Evolutionary conservation across 2,113 vertebrate species (phyloP), one percentile per base, ranked within the genome.

Genomic region (Lates calcarifer): DNA sequence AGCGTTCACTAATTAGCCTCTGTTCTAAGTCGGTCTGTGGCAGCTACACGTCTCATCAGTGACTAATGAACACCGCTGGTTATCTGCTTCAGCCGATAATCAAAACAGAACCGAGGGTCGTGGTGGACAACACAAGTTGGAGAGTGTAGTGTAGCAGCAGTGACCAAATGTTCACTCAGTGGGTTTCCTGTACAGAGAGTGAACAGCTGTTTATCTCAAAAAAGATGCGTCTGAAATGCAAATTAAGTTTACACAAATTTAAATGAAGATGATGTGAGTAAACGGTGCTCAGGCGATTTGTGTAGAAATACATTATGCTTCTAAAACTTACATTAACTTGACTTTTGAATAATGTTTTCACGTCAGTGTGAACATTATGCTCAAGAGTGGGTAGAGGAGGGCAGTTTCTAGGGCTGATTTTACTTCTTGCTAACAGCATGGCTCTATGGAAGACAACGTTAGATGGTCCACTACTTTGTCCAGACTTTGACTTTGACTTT

Each of bases 61-160:
- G 13, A 71, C 81, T 84, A 85, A 89, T 85, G 82, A 89, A 85
- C 74, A 29, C 55, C 2, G 58, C 64, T 76, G 55, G 79, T 81
- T 55, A 4, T 8, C 66, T n/a, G 60, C 73, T 70, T 56, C 55
- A 56, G 49, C 62, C 28, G n/a, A n/a, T n/a, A n/a, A n/a, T 78
- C 61, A 60, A 47, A 69, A 35, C 74, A 26, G 64, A 55, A 51
- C 57, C 5, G 45, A 77, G 73, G 51, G 58, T 39, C 7, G 5
- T 6, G 33, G 26, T 43, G 61, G 81, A 53, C 51, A 11, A 31
- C 73, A 63, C 70, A 12, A 22, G n/a, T n/a, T n/a, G 35, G 47
- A 57, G 69, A 68, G 28, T 1, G 37, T 18, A 7, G 45, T 24
- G 18, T n/a, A n/a, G 75, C 81, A 58, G 61, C 31, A 53, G 53